Evolutionary conservation across 2,888 invertebrate species (phyloP).

Genomic region (Harmothoe impar): DNA sequence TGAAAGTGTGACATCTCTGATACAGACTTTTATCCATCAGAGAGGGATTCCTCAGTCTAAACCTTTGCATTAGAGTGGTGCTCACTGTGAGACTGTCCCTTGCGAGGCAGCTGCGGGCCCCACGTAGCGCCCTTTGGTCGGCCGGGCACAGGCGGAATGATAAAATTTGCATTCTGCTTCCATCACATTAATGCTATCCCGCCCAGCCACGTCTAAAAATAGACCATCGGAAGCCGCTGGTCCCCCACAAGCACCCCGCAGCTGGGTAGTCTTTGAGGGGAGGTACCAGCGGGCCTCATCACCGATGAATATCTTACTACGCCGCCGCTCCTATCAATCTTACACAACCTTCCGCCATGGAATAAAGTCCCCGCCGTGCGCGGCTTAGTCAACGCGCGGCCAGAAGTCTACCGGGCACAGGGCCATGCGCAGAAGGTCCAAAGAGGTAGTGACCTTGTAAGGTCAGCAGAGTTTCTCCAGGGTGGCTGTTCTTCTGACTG

Average conservation of each 20-base stretch:
- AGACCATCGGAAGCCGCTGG: not conserved
- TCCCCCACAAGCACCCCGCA: not conserved
- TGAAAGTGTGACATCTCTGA: no score
- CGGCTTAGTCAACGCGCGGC: not conserved
- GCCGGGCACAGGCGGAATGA: not conserved
- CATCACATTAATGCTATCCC: slow-evolving; percentile 28
- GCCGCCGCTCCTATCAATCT: slow-evolving; percentile 22
- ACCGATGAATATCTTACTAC: slow-evolving; percentile 50
- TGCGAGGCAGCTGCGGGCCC: not conserved
- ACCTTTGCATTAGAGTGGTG: no score
- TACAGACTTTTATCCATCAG: no score
- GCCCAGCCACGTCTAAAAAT: slow-evolving; percentile 4
- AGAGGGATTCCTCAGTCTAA: no score
- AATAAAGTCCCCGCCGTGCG: slow-evolving; percentile 16
- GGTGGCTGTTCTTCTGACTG: not conserved
- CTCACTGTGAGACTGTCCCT: no score
- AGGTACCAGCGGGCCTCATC: not conserved
- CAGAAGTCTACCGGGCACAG: not conserved
- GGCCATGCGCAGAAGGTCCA: not conserved
- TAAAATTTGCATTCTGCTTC: slow-evolving; percentile 41
- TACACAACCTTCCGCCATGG: slow-evolving; percentile 43
- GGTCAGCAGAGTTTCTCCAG: not conserved
- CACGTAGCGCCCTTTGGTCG: not conserved
- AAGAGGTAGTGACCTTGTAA: not conserved
- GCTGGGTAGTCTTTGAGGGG: not conserved